Evolutionary conservation across 2,797 vertebrate species (phyloP), one percentile per base, ranked within the genome.

Genomic region (Astyanax mexicanus): DNA sequence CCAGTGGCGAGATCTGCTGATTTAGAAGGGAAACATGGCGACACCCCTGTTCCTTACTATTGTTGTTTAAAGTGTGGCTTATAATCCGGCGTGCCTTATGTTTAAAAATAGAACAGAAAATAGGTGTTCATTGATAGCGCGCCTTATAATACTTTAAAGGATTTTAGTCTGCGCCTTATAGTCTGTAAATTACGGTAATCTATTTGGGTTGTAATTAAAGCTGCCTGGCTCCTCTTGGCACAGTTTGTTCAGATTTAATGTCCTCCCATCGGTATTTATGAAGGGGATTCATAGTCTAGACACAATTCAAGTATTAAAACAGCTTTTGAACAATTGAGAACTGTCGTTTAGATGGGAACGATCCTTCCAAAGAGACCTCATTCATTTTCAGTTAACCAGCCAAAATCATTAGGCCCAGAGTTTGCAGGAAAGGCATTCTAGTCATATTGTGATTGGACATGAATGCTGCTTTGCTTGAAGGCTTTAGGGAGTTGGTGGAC

Each of bases 391-490:
- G 75, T 61, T 66, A 72, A 74, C 45, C 45, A 78, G 72, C 71
- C 74, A 81, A 77, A 76, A 62, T 78, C 80, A 72, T 77, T 72
- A 81, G 57, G 44, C 60, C 66, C 5, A 44, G 23, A 23, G 17
- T 79, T 78, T 58, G 67, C 69, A 65, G 77, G 69, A 82, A 77
- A 75, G 47, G 65, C 70, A 58, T 65, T 78, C 58, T 78, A 54
- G 66, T 72, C 77, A 52, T 81, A 82, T 76, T 86, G 79, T 80
- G 74, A 72, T 84, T 80, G 82, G 82, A 83, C 75, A 60, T 51
- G 80, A 82, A 74, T 25, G 45, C 74, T 64, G 71, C 65, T 83
- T 74, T 76, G 74, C 81, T 82, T 65, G 52, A 79, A 78, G 61
- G 74, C 83, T 82, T 81, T 44, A 12, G 75, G 71, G 81, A 83